Evolutionary conservation across 2,888 invertebrate genomes (phyloP).

Genomic region (Ecdyonurus torrentis): DNA sequence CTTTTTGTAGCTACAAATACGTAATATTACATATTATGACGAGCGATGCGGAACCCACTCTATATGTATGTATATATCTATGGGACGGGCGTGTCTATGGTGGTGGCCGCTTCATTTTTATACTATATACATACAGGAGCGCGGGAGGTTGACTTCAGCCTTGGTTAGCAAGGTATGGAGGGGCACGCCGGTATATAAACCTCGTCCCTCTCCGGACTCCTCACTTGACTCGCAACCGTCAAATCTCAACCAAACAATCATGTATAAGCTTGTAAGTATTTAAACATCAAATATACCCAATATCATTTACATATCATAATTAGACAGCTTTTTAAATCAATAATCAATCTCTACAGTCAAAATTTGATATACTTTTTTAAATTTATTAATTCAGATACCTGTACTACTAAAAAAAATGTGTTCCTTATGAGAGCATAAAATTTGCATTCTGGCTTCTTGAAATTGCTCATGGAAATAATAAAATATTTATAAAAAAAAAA

Average conservation of each 20-base stretch:
- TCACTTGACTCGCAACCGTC: neutral
- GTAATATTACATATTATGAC: no score
- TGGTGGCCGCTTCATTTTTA: no score
- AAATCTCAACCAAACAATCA: neutral
- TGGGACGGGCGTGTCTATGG: no score
- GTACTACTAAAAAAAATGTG: neutral
- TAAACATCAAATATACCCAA: neutral
- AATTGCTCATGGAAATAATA: no score
- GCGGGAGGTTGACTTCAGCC: neutral
- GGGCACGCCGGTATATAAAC: neutral
- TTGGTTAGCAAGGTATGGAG: neutral
- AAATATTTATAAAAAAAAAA: no score
- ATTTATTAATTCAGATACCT: neutral
- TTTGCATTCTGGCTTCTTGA: no score
- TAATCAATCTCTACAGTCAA: neutral
- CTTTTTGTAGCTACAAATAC: no score
- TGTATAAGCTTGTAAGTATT: conserved; percentile 9
- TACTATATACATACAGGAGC: neutral
- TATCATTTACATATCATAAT: neutral
- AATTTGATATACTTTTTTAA: neutral
- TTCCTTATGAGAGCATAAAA: neutral
- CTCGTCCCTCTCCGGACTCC: neutral
- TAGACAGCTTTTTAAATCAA: neutral
- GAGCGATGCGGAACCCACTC: no score
- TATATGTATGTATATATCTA: no score